Percentiles rank a stretch among this genome's conserved stretches.
phyloP scores from a whole-genome alignment of 2,888 invertebrate species.

The Scrobipalpa atriplicella region DNA sequence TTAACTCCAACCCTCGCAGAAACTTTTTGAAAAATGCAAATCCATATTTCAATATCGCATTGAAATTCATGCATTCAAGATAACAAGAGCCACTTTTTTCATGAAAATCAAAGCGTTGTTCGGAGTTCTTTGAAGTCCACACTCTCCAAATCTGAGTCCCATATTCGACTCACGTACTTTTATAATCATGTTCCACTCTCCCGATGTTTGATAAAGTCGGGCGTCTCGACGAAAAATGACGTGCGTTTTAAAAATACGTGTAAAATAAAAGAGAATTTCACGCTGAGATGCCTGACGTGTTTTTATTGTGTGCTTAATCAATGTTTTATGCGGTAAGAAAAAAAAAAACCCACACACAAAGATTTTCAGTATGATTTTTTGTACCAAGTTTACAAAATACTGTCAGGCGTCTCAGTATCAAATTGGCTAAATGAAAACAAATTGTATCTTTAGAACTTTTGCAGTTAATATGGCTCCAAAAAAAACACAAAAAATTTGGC shows the following conservation, averaged over 20 bases:
- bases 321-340: too few species aligned
- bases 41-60: conserved; percentile 29
- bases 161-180: conserved; percentile 74
- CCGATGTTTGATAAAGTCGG: conserved; percentile 78
- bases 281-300: not conserved
- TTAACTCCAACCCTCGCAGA: not conserved
- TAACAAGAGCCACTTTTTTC: conserved; percentile 73
- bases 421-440: too few species aligned
- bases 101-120: conserved; percentile 72
- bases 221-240: conserved; percentile 70
- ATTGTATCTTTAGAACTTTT: too few species aligned
- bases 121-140: conserved; percentile 73
- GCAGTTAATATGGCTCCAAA: too few species aligned
- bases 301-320: not conserved
- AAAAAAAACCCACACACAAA: too few species aligned
- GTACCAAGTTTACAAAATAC: too few species aligned
- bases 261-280: conserved; percentile 3
- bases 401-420: too few species aligned
- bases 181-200: conserved; percentile 79
- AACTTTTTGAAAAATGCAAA: conserved; percentile 5
- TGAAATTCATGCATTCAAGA: conserved; percentile 58
- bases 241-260: conserved; percentile 44
- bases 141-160: conserved; percentile 58
- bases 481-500: too few species aligned
- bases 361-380: too few species aligned